Percentiles rank a stretch among this genome's conserved stretches.
Evolutionary conservation across 53 echinoderm and acorn worm species (phyloP).

Genomic region (Hippasteria phrygiana): DNA sequence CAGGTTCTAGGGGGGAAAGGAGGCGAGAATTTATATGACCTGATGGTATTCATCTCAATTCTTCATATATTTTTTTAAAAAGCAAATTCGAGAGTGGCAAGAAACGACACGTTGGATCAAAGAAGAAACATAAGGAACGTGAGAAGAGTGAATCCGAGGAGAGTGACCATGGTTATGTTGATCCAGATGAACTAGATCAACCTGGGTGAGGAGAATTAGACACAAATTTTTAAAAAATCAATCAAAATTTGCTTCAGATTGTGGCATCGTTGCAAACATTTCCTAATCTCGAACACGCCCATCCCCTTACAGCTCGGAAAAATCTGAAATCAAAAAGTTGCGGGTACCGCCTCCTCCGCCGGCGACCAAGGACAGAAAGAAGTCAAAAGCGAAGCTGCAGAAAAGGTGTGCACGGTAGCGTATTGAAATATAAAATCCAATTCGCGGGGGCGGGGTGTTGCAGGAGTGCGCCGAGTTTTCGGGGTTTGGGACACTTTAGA

Average conservation of each 20-base stretch:
- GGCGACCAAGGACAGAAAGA: neutral
- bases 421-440: too few relatives aligned
- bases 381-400: neutral
- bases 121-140: neutral
- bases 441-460: too few relatives aligned
- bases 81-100: neutral
- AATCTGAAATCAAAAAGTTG: constrained; percentile 4
- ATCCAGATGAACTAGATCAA: constrained; percentile 34
- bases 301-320: constrained; percentile 6
- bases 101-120: neutral
- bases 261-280: neutral
- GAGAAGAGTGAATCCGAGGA: neutral
- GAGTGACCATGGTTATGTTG: constrained; percentile 7
- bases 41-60: neutral
- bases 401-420: neutral
- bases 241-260: too few relatives aligned
- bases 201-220: constrained; percentile 7
- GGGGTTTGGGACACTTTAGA: too few relatives aligned
- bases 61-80: neutral
- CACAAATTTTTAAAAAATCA: too few relatives aligned
- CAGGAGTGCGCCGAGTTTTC: too few relatives aligned
- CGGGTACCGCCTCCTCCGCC: constrained; percentile 42
- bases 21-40: too few relatives aligned
- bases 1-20: too few relatives aligned
- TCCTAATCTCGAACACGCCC: neutral